Base-by-base conservation (phyloP, 2,797 vertebrate genomes). In the Kryptopterus vitreolus region DNA sequence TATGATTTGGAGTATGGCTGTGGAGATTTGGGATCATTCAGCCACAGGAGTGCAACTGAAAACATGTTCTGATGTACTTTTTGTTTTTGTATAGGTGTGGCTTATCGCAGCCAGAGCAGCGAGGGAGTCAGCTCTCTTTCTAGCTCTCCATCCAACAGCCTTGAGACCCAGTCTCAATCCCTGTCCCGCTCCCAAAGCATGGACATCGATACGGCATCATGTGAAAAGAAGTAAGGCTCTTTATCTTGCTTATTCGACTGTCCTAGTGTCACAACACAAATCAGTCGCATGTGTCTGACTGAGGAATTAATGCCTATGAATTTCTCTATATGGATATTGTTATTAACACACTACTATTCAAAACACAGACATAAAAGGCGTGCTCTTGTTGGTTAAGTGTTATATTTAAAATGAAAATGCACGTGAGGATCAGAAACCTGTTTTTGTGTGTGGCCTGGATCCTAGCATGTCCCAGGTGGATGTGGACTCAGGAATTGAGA, bases 401-500 rank as follows among this genome's bases (percentile, higher is more conserved):
- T 1, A 31, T 12, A 13, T 52, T 52, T 31, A 52, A 52, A 29
- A n/a, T 13, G 33, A 8, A 22, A n/a, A 35, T 35, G 46, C 46
- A 52, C 26, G 3, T 29, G 22, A 68, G 38, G 63, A 48, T 69
- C 13, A 50, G 0, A 20, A 26, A 52, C 13, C 3, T 70, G 18
- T 43, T 24, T 79, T 66, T 46, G 52, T 53, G 15, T 85, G 1
- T 63, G 15, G 46, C 22, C 29, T 16, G 62, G 65, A 87, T 78
- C 72, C 22, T 89, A 99, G 98, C 89, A 96, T 98, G 95, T 99
- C 98, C 93, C 98, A 99, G 94, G 98, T 99, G 90, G 98, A 99
- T 89, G 98, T 99, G 91, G 98, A 99, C 95, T 99, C 98, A 87
- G 98, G 98, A 89, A 99, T 99, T 79, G 98, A 99, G 90, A 99